Base-by-base conservation (phyloP, 2,797 vertebrate genomes). In the Pyrocephalus nanus region DNA sequence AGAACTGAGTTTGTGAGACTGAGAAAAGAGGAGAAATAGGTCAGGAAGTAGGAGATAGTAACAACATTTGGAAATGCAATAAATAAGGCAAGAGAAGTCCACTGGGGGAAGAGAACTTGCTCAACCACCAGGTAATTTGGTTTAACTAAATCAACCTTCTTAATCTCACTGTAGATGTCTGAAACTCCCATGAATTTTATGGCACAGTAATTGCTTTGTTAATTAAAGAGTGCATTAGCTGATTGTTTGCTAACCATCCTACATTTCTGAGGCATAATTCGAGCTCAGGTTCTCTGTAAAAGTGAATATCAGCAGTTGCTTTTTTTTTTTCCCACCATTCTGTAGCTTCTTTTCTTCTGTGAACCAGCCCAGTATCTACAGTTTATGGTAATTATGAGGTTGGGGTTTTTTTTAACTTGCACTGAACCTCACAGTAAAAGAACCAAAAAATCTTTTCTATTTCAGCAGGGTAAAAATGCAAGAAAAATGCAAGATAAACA, bases 71-170 rank as follows among this genome's bases (percentile, higher is more conserved):
- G 36, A 77, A 87, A 47, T 36, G 12, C 14, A 61, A 47, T 29
- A 66, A 62, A 30, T 36, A 57, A 66, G 8, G 16, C 60, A 13
- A 74, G 34, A 60, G 85, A 82, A 2, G 3, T 23, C n/a, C 13
- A 30, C 20, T 26, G 5, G 4, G 8, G 14, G 17, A 64, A 48
- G 10, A 55, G 17, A 71, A 50, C 14, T 40, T 0, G 0, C 29
- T 54, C 15, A 73, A 3, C 23, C 8, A 40, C 7, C 6, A 50
- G 15, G 13, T 43, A 29, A 58, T 50, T 67, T 48, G 4, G 1
- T 61, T 66, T 65, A 55, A 60, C 8, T 72, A 62, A 81, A 66
- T 7, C 15, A 66, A 70, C 7, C 6, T 17, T 83, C 25, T 60
- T 20, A 36, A 36, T 54, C 26, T 76, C 36, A 36, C 11, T n/a